Conservation (phyloP, 2,888 invertebrate species). For the Linnaemya tessellans region DNA sequence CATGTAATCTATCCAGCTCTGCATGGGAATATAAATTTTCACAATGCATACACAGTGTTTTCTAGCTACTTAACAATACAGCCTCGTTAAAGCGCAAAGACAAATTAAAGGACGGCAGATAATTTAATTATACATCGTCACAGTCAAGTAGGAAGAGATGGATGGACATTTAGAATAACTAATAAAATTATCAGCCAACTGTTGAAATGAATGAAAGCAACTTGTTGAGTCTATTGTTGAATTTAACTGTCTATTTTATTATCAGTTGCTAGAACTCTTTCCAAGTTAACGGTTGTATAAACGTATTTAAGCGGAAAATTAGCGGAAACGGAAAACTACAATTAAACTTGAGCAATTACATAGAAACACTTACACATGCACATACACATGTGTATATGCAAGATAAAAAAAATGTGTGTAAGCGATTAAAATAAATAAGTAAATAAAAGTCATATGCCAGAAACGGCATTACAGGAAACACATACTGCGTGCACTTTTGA, state of each 20-base stretch:
- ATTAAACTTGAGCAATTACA: not conserved
- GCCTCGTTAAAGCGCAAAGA: conserved; percentile 11
- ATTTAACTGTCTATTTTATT: conserved; percentile 8
- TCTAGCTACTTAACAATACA: conserved; percentile 1
- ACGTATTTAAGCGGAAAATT: not conserved
- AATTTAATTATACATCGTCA: conserved; percentile 51
- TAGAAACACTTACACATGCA: not conserved
- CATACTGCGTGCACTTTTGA: no score
- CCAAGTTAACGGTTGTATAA: conserved; percentile 55
- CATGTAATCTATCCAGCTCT: no score
- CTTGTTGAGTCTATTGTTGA: conserved; percentile 62
- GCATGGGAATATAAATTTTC: not conserved
- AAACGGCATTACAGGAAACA: not conserved
- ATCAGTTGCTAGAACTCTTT: conserved; percentile 56
- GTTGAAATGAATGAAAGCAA: conserved; percentile 38
- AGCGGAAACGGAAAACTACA: conserved; percentile 20
- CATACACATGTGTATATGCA: not conserved
- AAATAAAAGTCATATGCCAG: not conserved
- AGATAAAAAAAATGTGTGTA: not conserved
- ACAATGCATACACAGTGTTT: not conserved
- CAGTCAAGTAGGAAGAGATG: conserved; percentile 33
- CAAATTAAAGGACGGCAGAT: conserved; percentile 54
- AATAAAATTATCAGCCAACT: conserved; percentile 39
- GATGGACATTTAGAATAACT: conserved; percentile 25
- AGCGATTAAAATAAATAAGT: not conserved